Evolutionary conservation across 2,797 vertebrate species (phyloP), one percentile per base, ranked within the genome.

Genomic region (Urosaurus nigricauda): DNA sequence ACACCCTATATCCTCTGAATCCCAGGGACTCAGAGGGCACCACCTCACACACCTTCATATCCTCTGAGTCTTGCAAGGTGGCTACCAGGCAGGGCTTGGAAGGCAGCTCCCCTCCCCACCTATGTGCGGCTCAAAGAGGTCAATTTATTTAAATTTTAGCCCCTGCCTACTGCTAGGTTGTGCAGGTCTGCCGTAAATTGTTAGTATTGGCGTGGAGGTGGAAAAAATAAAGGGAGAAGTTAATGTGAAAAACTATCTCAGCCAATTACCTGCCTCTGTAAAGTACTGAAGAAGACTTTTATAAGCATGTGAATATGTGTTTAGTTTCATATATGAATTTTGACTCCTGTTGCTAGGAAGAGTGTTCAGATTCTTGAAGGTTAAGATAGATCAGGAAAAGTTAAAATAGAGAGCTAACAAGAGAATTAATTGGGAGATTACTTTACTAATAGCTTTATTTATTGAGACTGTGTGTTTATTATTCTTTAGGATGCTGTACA

Each of bases 401-500:
- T 47, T 78, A n/a, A 79, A 43, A 51, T 1, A 53, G 47, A 79
- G 32, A 51, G 56, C 40, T 29, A 16, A 24, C 3, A 68, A 70
- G 58, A 19, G n/a, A 58, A 14, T 40, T 1, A 79, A 80, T 35
- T 70, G 47, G 24, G 43, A 56, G 35, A 24, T 65, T 65, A 43
- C 19, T 63, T 86, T 53, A 53, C 24, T 83, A 70, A 68, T 79
- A 65, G 4, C 79, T 71, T 73, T 16, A 0, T 51, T 84, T 43
- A 88, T 88, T 82, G 5, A 29, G 88, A 35, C 26, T 93, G n/a
- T 70, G 12, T 4, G 8, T 90, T 24, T 91, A 86, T 32, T 1
- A 4, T 90, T 94, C 32, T 92, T 65, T 96, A 97, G 99, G 99
- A 99, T 94, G 99, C 99, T n/a, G 99, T 99, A 94, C 98, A 99